A percentile compares a stretch with the other conserved stretches of the same genome.
Evolutionary conservation across 2,888 invertebrate species (phyloP).

Genomic region (Fragum whitleyi): DNA sequence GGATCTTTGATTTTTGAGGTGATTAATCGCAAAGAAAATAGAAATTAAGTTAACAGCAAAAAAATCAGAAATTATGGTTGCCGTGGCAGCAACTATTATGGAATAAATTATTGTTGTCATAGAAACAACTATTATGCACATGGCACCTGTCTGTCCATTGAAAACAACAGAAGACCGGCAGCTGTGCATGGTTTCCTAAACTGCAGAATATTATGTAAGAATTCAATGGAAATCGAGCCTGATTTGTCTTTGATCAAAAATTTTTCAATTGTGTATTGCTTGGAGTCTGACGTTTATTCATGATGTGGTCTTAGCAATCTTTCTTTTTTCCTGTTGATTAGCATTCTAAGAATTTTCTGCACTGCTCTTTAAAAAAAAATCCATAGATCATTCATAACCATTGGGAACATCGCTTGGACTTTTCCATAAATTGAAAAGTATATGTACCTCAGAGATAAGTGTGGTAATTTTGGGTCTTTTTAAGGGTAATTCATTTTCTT

Average conservation of each 20-base stretch:
- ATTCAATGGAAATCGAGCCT: conserved; percentile 15
- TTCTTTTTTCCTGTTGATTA: no score
- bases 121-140: conserved; percentile 20
- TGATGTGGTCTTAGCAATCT: no score
- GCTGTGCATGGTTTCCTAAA: conserved; percentile 18
- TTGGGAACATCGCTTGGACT: no score
- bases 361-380: no score
- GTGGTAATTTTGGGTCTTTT: no score
- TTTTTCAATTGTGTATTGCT: background rate
- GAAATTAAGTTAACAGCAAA: background rate
- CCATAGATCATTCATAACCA: no score
- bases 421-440: no score
- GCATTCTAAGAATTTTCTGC: no score
- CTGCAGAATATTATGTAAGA: conserved; percentile 26
- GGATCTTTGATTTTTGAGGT: background rate
- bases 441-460: no score
- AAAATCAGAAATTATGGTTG: conserved; percentile 1
- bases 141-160: conserved; percentile 16
- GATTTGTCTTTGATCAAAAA: conserved; percentile 17
- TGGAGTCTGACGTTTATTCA: no score
- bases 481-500: no score
- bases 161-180: conserved; percentile 15
- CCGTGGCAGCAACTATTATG: background rate
- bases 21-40: background rate
- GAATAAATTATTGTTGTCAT: conserved; percentile 23